phyloP scores from a whole-genome alignment of 1,140 invertebrate species.

The Propsilocerus akamusi region DNA sequence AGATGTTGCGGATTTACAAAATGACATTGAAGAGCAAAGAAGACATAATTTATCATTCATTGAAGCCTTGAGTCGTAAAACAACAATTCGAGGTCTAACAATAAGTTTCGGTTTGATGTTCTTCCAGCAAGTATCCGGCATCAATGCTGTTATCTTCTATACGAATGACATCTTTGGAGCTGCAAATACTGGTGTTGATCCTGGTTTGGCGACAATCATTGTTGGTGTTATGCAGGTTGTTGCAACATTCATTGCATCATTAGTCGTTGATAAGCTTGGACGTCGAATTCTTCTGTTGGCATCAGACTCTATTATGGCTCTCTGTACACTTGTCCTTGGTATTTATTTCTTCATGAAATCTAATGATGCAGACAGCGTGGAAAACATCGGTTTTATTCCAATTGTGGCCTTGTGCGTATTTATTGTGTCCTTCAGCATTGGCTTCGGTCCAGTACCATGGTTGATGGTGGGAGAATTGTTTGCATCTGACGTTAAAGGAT shows the following conservation, averaged over 20 bases:
- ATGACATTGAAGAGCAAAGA: constrained; percentile 33
- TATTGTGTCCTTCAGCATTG: constrained; percentile 56
- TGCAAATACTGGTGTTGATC: constrained; percentile 34
- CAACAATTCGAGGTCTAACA: constrained; percentile 43
- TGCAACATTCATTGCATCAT: constrained; percentile 43
- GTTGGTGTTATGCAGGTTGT: constrained; percentile 61
- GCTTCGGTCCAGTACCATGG: constrained; percentile 63
- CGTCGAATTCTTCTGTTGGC: constrained; percentile 46
- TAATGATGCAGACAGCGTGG: constrained; percentile 25
- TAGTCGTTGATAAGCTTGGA: constrained; percentile 61
- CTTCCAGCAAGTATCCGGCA: constrained; percentile 70
- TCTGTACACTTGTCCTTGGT: constrained; percentile 37
- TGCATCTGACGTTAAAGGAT: constrained; percentile 53
- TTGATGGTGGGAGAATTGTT: constrained; percentile 49
- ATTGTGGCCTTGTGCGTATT: constrained; percentile 51
- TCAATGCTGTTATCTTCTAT: constrained; percentile 76
- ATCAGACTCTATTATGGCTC: constrained; percentile 39
- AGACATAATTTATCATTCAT: constrained; percentile 29
- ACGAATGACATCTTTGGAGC: constrained; percentile 47
- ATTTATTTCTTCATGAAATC: constrained; percentile 41
- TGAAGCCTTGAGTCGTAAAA: constrained; percentile 33
- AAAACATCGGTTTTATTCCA: constrained; percentile 46
- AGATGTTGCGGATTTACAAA: constrained; percentile 35
- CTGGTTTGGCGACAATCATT: constrained; percentile 42
- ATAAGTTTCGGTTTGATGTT: constrained; percentile 64